phyloP scores from a whole-genome alignment of 1,140 invertebrate genomes.

The Sitobion miscanthi region DNA sequence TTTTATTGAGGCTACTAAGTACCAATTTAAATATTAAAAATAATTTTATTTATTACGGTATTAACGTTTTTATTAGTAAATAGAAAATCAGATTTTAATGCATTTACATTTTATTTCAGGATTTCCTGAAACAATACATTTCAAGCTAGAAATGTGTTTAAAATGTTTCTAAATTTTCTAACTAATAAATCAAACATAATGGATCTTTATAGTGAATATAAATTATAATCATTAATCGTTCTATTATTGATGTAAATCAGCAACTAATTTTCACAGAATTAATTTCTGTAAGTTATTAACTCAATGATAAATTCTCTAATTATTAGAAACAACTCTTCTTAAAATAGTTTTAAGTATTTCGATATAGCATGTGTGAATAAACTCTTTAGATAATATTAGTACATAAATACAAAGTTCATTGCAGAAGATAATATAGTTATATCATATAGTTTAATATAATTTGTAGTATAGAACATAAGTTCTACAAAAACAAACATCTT shows the following conservation, averaged over 20 bases:
- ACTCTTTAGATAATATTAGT: neutral
- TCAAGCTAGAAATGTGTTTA: neutral
- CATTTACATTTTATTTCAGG: neutral
- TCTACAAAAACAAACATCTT: neutral
- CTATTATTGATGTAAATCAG: neutral
- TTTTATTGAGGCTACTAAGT: neutral
- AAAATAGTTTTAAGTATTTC: neutral
- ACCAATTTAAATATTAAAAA: too few relatives aligned
- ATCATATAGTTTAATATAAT: neutral
- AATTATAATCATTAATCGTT: neutral
- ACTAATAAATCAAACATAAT: neutral
- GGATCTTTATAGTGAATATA: neutral
- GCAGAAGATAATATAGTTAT: neutral
- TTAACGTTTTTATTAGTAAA: neutral
- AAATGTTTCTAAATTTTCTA: neutral
- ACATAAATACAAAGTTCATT: conserved; percentile 9
- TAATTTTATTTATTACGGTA: too few relatives aligned
- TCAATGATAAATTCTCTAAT: neutral
- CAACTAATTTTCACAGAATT: neutral
- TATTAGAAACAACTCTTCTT: neutral
- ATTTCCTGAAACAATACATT: neutral
- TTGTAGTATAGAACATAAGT: neutral
- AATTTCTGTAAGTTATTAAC: neutral
- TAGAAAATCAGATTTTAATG: neutral
- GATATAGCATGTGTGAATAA: neutral